Evolutionary conservation across 1,140 invertebrate genomes (phyloP).

Genomic region (Drosophila murphyi): DNA sequence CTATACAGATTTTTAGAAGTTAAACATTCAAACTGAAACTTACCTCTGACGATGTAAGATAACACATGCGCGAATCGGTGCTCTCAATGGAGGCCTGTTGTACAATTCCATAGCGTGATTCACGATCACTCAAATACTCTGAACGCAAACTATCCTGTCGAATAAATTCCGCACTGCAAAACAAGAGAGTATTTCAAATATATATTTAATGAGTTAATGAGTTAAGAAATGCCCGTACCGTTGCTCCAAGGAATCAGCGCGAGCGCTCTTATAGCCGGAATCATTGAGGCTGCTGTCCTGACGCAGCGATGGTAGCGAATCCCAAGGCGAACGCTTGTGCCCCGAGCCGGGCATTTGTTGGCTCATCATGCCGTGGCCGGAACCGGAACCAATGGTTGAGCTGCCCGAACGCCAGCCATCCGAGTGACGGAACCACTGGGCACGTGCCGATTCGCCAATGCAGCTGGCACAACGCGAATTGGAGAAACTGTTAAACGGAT

Average conservation of each 20-base stretch:
- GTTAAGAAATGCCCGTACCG: constrained; percentile 85
- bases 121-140: constrained; percentile 95
- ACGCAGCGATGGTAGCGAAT: constrained; percentile 91
- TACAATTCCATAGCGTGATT: constrained; percentile 93
- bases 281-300: constrained; percentile 93
- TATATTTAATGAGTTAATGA: too few species aligned
- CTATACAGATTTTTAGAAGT: too few species aligned
- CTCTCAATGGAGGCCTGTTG: constrained; percentile 97
- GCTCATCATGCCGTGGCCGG: constrained; percentile 83
- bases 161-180: constrained; percentile 91
- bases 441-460: constrained; percentile 92
- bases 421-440: constrained; percentile 94
- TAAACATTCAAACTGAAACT: constrained; percentile 84
- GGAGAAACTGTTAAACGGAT: constrained; percentile 84
- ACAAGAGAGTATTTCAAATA: not conserved
- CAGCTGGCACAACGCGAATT: constrained; percentile 91
- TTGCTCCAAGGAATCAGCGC: constrained; percentile 93
- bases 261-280: constrained; percentile 93
- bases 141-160: constrained; percentile 95
- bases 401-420: constrained; percentile 93
- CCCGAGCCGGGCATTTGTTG: constrained; percentile 74
- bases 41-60: constrained; percentile 97
- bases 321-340: constrained; percentile 92
- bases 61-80: constrained; percentile 95
- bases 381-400: constrained; percentile 88